Evolutionary conservation across 2,797 vertebrate genomes (phyloP).

Genomic region (Valencia hispanica): DNA sequence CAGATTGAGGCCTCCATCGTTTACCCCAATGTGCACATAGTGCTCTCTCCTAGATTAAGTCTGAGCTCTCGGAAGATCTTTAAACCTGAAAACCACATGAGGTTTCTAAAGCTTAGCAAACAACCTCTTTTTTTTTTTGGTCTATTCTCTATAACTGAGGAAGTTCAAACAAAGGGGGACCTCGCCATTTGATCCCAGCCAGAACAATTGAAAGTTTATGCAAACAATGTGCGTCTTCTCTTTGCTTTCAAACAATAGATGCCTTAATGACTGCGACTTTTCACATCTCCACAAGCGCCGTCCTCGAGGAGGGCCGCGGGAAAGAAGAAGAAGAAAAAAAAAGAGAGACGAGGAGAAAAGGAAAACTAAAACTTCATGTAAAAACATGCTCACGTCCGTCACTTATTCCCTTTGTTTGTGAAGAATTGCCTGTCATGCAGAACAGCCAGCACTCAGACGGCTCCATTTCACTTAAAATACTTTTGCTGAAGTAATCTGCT

Average conservation of each 20-base stretch:
- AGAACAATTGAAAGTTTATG: slow-evolving; percentile 83
- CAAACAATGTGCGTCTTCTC: slow-evolving; percentile 76
- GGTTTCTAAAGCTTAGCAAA: slow-evolving; percentile 57
- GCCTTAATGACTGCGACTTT: slow-evolving; percentile 61
- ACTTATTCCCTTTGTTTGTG: slow-evolving; percentile 19
- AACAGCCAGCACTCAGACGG: neutral
- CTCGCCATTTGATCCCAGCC: slow-evolving; percentile 77
- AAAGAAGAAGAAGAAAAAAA: slow-evolving; percentile 33
- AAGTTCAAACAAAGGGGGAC: slow-evolving; percentile 82
- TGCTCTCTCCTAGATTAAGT: slow-evolving; percentile 41
- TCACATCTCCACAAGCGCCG: slow-evolving; percentile 57
- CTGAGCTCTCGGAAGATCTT: slow-evolving; percentile 50
- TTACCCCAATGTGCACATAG: slow-evolving; percentile 1
- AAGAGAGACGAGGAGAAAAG: neutral
- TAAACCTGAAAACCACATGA: slow-evolving; percentile 57
- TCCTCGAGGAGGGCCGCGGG: slow-evolving; percentile 43
- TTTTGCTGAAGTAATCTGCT: slow-evolving; percentile 11
- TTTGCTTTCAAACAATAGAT: slow-evolving; percentile 73
- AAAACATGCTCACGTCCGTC: slow-evolving; percentile 18
- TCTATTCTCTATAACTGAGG: slow-evolving; percentile 50
- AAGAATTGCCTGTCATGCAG: slow-evolving; percentile 7
- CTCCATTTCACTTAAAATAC: slow-evolving; percentile 13
- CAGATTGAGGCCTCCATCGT: neutral
- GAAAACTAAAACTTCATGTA: slow-evolving; percentile 20
- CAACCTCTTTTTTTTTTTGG: slow-evolving; percentile 46